These are phyloP conservation scores for Diadumene lineata DNA, from an alignment of 92 coral and sea anemone genomes.

Conservation along the genomic window DNA sequence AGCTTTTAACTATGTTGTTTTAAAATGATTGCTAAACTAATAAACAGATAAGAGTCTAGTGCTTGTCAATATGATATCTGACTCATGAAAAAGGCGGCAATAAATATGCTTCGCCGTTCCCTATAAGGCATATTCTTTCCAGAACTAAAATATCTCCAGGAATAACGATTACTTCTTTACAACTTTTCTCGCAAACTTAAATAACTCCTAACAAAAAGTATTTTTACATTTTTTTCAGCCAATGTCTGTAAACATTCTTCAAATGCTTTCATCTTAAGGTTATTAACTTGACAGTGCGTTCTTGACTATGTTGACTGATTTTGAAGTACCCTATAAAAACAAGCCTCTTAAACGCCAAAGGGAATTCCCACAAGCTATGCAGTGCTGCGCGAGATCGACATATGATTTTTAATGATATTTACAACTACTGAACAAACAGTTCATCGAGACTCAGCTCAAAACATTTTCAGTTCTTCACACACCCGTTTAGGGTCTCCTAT, in stretches of 20 bases:
- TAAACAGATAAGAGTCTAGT: background rate
- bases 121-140: too few relatives aligned
- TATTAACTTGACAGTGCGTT: background rate
- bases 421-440: background rate
- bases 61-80: background rate
- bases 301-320: background rate
- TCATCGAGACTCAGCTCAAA: background rate
- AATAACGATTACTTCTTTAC: too few relatives aligned
- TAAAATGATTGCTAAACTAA: background rate
- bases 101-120: too few relatives aligned
- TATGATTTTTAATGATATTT: too few relatives aligned
- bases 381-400: background rate
- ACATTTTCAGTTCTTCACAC: too few relatives aligned
- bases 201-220: too few relatives aligned
- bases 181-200: too few relatives aligned
- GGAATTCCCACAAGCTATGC: background rate
- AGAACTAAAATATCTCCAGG: too few relatives aligned
- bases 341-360: background rate
- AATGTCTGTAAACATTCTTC: background rate
- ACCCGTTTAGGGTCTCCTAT: too few relatives aligned
- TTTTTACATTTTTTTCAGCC: background rate
- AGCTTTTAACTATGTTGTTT: background rate
- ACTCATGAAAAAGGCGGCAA: too few relatives aligned
- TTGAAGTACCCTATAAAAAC: background rate
- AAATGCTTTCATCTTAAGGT: background rate